phyloP scores from a whole-genome alignment of 2,888 invertebrate genomes.

The Poecilobothrus nobilitatus region DNA sequence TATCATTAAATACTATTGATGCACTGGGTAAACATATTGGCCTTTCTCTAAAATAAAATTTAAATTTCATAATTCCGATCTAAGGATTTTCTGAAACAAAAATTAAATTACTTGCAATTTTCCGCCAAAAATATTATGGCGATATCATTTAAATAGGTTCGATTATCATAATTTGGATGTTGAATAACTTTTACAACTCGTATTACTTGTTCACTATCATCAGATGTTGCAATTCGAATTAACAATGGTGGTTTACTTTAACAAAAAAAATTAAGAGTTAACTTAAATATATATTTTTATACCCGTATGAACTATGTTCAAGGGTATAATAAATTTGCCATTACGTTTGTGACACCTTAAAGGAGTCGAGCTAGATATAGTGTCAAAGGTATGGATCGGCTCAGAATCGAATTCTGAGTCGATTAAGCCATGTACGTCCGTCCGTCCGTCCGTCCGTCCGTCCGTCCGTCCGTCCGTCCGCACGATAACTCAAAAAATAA shows the following conservation, averaged over 20 bases:
- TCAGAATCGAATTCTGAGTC: no score
- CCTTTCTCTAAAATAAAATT: neutral
- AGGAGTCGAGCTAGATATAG: no score
- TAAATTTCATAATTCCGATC: neutral
- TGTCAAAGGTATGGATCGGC: no score
- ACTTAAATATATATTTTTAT: no score
- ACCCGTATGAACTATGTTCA: no score
- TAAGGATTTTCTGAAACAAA: neutral
- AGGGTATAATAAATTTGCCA: no score
- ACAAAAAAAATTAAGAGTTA: no score
- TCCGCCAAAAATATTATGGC: slow-evolving; percentile 8
- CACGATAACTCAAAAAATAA: no score
- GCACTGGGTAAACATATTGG: neutral
- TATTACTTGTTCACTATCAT: slow-evolving; percentile 14
- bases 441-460: no score
- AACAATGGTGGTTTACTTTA: slow-evolving; percentile 22
- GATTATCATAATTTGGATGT: slow-evolving; percentile 20
- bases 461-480: no score
- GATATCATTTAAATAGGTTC: slow-evolving; percentile 11
- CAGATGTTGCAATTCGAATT: slow-evolving; percentile 16
- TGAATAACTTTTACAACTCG: slow-evolving; percentile 17
- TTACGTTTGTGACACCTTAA: no score
- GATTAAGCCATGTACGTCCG: no score
- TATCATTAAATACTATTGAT: neutral
- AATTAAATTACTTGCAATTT: neutral